phyloP scores from a whole-genome alignment of 2,888 invertebrate species.

The Andrena dorsata region DNA sequence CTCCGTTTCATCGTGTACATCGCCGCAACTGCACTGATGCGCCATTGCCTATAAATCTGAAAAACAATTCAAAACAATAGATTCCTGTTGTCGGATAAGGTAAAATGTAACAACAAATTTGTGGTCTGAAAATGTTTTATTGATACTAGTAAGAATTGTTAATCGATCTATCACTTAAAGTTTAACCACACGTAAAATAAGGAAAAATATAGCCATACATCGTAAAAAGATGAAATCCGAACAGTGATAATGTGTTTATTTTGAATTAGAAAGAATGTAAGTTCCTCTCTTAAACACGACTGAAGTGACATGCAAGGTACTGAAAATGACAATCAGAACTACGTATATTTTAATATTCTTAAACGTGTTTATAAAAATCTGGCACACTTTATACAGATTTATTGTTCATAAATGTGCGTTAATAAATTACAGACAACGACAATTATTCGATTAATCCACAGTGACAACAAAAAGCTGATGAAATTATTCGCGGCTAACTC shows the following conservation, averaged over 20 bases:
- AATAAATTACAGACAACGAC: not conserved
- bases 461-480: not conserved
- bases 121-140: not conserved
- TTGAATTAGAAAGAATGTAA: not conserved
- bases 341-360: not conserved
- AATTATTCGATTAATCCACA: not conserved
- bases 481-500: not conserved
- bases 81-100: not conserved
- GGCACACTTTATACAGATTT: not conserved
- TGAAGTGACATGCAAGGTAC: slow-evolving; percentile 5
- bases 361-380: not conserved
- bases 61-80: not conserved
- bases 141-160: not conserved
- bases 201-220: not conserved
- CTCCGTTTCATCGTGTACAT: slow-evolving; percentile 85
- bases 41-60: slow-evolving; percentile 67
- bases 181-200: not conserved
- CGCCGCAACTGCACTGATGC: slow-evolving; percentile 77
- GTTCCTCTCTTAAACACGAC: slow-evolving; percentile 5
- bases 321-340: slow-evolving; percentile 21
- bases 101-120: not conserved
- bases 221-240: not conserved
- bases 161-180: not conserved
- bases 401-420: not conserved
- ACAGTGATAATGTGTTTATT: not conserved